phyloP scores from a whole-genome alignment of 2,888 invertebrate genomes.

The Tethea ocularis region DNA sequence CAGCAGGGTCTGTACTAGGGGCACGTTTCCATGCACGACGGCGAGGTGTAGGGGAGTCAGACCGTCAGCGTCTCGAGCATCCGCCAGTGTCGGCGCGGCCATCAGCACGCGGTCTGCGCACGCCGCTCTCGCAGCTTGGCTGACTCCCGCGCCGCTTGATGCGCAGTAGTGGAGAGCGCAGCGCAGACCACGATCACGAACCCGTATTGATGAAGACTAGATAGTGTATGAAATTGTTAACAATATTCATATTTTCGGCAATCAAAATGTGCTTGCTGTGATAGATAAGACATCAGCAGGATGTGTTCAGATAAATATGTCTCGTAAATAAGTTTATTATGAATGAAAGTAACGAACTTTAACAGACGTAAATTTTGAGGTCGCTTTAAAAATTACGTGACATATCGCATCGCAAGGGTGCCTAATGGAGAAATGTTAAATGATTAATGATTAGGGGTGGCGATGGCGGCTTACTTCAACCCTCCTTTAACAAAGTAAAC shows the following conservation, averaged over 20 bases:
- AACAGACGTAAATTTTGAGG: no score
- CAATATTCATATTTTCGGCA: background rate
- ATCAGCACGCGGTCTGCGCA: constrained; percentile 94
- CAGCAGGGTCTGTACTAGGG: constrained; percentile 92
- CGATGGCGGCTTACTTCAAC: constrained; percentile 20
- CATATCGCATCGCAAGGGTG: background rate
- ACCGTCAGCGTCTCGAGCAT: constrained; percentile 95
- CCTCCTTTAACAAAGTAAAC: constrained; percentile 51
- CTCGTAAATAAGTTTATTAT: no score
- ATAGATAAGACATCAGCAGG: background rate
- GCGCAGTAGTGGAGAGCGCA: constrained; percentile 98
- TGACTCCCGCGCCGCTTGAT: constrained; percentile 89
- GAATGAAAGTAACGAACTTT: no score
- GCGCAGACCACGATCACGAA: constrained; percentile 92
- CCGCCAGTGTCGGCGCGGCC: constrained; percentile 93
- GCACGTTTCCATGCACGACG: constrained; percentile 95
- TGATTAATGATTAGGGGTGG: constrained; percentile 31
- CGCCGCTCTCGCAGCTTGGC: constrained; percentile 88
- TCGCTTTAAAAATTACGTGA: background rate
- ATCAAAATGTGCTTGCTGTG: background rate
- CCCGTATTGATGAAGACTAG: constrained; percentile 81
- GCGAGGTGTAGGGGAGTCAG: constrained; percentile 97
- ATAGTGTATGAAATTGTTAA: constrained; percentile 1
- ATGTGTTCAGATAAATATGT: background rate
- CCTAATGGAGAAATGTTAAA: no score